Evolutionary conservation across 2,797 vertebrate genomes (phyloP).

Genomic region (Microctenopoma stevenorrisi): DNA sequence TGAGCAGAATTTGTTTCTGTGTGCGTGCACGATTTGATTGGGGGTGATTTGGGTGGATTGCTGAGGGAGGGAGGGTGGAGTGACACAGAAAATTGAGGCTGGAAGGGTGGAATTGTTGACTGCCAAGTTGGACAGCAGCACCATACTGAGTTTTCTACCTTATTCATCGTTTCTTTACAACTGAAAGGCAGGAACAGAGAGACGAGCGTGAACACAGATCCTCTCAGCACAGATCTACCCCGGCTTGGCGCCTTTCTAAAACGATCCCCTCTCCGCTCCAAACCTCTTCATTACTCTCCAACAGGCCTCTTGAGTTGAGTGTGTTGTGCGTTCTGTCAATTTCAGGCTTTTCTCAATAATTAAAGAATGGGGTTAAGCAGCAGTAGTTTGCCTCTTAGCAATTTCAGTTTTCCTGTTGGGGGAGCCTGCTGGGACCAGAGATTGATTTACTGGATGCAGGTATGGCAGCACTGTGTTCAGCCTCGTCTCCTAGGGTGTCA

Average conservation of each 20-base stretch:
- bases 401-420: constrained; percentile 37
- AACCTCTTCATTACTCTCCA: constrained; percentile 51
- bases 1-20: constrained; percentile 21
- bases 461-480: constrained; percentile 27
- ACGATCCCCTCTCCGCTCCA: constrained; percentile 25
- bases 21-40: constrained; percentile 26
- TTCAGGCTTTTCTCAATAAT: constrained; percentile 68
- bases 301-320: constrained; percentile 48
- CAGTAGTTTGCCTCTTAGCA: constrained; percentile 36
- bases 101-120: background rate
- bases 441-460: constrained; percentile 22
- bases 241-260: constrained; percentile 36
- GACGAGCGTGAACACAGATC: background rate
- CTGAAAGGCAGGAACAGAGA: background rate
- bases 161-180: constrained; percentile 7
- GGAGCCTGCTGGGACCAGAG: constrained; percentile 12
- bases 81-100: constrained; percentile 27
- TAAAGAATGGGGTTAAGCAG: constrained; percentile 63
- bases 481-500: constrained; percentile 13
- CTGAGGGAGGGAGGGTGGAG: constrained; percentile 6
- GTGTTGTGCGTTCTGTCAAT: constrained; percentile 36
- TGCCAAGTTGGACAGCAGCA: constrained; percentile 12
- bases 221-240: constrained; percentile 19
- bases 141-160: background rate
- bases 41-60: constrained; percentile 43